Evolutionary conservation across 2,113 vertebrate species (phyloP).

Genomic region (Trichomycterus rosablanca): DNA sequence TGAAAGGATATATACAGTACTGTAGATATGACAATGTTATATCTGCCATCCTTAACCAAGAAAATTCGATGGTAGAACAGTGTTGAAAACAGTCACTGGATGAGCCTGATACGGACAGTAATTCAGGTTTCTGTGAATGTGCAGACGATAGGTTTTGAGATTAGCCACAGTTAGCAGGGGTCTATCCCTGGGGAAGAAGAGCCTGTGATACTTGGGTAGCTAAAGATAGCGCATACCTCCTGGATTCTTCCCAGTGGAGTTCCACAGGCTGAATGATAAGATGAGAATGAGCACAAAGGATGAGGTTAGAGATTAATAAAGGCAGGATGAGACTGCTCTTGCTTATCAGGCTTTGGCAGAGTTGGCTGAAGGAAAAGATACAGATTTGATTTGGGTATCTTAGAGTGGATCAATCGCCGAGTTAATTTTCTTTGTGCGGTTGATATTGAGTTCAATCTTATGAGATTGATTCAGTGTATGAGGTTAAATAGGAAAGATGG

Average conservation of each 20-base stretch:
- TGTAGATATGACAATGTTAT: no score
- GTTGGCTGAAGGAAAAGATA: neutral
- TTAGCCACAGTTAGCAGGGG: no score
- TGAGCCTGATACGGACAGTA: no score
- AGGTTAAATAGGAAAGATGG: neutral
- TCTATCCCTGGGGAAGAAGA: neutral
- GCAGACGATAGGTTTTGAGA: no score
- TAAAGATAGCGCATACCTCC: conserved; percentile 11
- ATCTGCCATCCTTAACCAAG: no score
- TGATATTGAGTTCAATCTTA: conserved; percentile 12
- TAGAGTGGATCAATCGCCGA: conserved; percentile 8
- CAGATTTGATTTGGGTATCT: conserved; percentile 12
- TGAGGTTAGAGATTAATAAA: conserved; percentile 25
- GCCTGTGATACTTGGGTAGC: conserved; percentile 13
- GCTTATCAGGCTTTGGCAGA: conserved; percentile 4
- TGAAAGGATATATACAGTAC: no score
- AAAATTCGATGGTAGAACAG: no score
- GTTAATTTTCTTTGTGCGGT: conserved; percentile 10
- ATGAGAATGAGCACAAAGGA: conserved; percentile 16
- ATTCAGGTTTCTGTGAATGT: no score
- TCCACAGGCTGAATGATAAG: conserved; percentile 14
- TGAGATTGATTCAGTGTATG: conserved; percentile 16
- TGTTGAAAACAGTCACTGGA: no score
- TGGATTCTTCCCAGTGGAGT: conserved; percentile 10
- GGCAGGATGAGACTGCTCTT: conserved; percentile 11